A percentile compares a stretch with the other conserved stretches of the same genome.
phyloP scores from a whole-genome alignment of 2,888 invertebrate genomes.

The Chalcosyrphus nemorum region DNA sequence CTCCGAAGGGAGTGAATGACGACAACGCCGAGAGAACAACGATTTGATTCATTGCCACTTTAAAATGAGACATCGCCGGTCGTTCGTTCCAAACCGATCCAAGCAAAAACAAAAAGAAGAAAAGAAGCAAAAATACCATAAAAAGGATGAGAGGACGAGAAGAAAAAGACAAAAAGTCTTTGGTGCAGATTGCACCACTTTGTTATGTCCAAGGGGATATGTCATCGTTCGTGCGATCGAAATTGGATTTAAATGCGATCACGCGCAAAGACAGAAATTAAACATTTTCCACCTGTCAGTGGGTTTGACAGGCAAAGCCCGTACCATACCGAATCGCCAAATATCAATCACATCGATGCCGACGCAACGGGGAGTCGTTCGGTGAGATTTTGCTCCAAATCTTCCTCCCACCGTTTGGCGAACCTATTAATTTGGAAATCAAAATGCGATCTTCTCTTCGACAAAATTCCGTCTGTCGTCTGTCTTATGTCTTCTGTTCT shows the following conservation, averaged over 20 bases:
- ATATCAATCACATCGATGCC: conserved; percentile 64
- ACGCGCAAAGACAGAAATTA: conserved; percentile 49
- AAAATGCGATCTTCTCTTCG: conserved; percentile 55
- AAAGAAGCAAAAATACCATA: not conserved
- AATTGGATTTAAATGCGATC: conserved; percentile 70
- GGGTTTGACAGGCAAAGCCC: conserved; percentile 46
- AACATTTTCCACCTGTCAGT: conserved; percentile 63
- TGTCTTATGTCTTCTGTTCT: no score
- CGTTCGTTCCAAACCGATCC: conserved; percentile 17
- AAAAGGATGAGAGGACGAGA: not conserved
- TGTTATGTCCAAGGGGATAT: conserved; percentile 41
- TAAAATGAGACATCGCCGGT: conserved; percentile 68
- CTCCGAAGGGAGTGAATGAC: conserved; percentile 34
- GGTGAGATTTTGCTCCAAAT: conserved; percentile 3
- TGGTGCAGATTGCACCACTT: conserved; percentile 25
- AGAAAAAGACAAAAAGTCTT: not conserved
- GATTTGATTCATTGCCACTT: conserved; percentile 73
- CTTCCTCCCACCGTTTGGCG: conserved; percentile 57
- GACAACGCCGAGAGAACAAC: conserved; percentile 48
- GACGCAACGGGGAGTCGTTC: conserved; percentile 24
- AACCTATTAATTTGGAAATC: conserved; percentile 81
- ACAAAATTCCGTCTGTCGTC: conserved; percentile 17
- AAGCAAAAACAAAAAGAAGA: not conserved
- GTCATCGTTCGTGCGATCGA: conserved; percentile 52
- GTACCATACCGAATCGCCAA: conserved; percentile 53